phyloP scores from a whole-genome alignment of 2,888 invertebrate genomes.

The Cataglyphis rosenhaueri region DNA sequence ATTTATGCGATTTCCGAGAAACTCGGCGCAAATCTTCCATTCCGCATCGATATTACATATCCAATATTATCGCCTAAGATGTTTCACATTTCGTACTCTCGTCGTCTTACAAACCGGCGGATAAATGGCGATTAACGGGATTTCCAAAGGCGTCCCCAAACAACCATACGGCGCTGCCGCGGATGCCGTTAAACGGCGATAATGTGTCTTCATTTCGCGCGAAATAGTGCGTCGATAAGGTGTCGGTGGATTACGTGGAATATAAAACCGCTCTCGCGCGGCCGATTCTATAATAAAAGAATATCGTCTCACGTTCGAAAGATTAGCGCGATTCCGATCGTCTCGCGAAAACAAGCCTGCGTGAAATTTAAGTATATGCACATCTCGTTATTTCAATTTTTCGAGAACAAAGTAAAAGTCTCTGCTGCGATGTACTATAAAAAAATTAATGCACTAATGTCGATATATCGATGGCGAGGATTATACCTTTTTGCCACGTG shows the following conservation, averaged over 20 bases:
- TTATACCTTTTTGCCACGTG: background rate
- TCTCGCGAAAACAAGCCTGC: background rate
- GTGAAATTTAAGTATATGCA: background rate
- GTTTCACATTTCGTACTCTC: slow-evolving; percentile 13
- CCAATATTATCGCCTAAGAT: background rate
- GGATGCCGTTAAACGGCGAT: slow-evolving; percentile 12
- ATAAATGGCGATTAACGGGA: slow-evolving; percentile 13
- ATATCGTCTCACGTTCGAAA: slow-evolving; percentile 10
- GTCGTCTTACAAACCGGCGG: slow-evolving; percentile 8
- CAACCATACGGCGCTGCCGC: slow-evolving; percentile 11
- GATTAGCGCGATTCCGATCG: slow-evolving; percentile 1
- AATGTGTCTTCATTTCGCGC: slow-evolving; percentile 19
- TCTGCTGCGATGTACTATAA: background rate
- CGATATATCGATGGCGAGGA: background rate
- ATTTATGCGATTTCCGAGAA: slow-evolving; percentile 11
- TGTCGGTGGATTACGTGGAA: background rate
- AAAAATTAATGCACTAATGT: background rate
- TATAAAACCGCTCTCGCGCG: background rate
- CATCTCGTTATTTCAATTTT: background rate
- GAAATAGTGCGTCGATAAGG: slow-evolving; percentile 38
- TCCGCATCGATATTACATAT: slow-evolving; percentile 8
- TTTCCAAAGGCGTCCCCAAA: background rate
- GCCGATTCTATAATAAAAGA: background rate
- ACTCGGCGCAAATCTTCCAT: slow-evolving; percentile 16
- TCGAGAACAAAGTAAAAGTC: background rate